Evolutionary conservation across 2,797 vertebrate species (phyloP), one percentile per base, ranked within the genome.

Genomic region (Gouania willdenowi): DNA sequence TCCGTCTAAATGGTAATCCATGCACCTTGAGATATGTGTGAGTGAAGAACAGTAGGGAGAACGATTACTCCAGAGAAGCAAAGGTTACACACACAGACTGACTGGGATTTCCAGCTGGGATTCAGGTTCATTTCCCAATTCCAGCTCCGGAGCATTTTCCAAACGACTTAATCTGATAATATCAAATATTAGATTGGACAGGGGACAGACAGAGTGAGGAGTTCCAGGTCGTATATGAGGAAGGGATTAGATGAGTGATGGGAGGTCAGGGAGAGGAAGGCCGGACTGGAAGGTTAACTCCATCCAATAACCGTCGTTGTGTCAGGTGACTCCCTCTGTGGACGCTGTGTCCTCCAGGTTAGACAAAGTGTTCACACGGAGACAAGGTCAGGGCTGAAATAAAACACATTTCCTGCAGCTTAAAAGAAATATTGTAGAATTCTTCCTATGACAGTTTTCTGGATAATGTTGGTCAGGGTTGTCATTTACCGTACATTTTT

Each of bases 191-290:
- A 27, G 33, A 43, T 52, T 41, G 42, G 30, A 6, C 13, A 35
- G 8, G 19, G 3, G 25, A 19, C 26, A 34, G 53, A 29, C 33
- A 17, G 47, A 21, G 34, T 5, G 23, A 41, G 34, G 34, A 36
- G 28, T 26, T 46, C 14, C 20, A 35, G 64, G 36, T 46, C 34
- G 31, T 39, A 57, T 38, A 41, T 25, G 39, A 50, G 44, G 40
- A 37, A 44, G 12, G 36, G 64, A 61, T 54, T 41, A 68, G 18
- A 41, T 1, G 17, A 22, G 41, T 36, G 39, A 32, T 24, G 8
- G 4, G 25, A 41, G 36, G 50, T 60, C 19, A 35, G 17, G 6
- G 17, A 23, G 26, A 37, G 26, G 25, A 26, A 39, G 32, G 19
- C 35, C 26, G 27, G 20, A 5, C 35, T 1, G 2, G 23, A n/a